These are phyloP conservation scores for Brachyrhaphis roseni DNA, from an alignment of 2,797 vertebrate species.

Conservation along the genomic window DNA sequence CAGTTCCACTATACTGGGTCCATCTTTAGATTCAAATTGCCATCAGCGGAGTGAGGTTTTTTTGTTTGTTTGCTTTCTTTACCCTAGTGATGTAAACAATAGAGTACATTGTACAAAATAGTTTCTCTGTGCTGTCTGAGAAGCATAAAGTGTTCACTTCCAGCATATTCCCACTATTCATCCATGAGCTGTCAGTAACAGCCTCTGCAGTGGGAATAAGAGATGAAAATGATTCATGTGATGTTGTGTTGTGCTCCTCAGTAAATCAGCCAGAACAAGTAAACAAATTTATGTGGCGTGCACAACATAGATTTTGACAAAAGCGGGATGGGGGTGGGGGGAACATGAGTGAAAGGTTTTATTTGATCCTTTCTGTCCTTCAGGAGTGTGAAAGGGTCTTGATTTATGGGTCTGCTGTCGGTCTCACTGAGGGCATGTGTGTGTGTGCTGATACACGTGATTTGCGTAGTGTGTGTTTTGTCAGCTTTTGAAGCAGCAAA, in stretches of 20 bases:
- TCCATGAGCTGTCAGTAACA: conserved; percentile 61
- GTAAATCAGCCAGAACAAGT: conserved; percentile 74
- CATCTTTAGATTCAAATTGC: conserved; percentile 30
- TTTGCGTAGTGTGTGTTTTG: conserved; percentile 36
- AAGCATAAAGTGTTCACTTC: conserved; percentile 35
- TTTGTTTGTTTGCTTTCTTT: no score
- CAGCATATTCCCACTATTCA: conserved; percentile 58
- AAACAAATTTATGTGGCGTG: conserved; percentile 73
- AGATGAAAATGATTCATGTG: conserved; percentile 73
- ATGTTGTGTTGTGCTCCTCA: conserved; percentile 60
- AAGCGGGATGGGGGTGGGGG: conserved; percentile 17
- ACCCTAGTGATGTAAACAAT: conserved; percentile 32
- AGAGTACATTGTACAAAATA: conserved; percentile 47
- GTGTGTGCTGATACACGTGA: conserved; percentile 13
- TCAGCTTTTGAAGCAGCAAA: conserved; percentile 36
- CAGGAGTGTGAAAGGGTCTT: conserved; percentile 48
- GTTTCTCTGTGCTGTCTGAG: conserved; percentile 41
- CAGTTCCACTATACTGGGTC: conserved; percentile 23
- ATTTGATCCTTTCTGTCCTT: conserved; percentile 74
- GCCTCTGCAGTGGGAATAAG: conserved; percentile 46
- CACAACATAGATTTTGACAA: conserved; percentile 53
- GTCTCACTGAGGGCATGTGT: conserved; percentile 21
- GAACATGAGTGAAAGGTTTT: conserved; percentile 56
- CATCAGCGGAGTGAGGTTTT: conserved; percentile 23
- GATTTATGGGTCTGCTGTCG: conserved; percentile 63